Base-by-base conservation (phyloP, 2,888 invertebrate species). In the Machimus atricapillus region DNA sequence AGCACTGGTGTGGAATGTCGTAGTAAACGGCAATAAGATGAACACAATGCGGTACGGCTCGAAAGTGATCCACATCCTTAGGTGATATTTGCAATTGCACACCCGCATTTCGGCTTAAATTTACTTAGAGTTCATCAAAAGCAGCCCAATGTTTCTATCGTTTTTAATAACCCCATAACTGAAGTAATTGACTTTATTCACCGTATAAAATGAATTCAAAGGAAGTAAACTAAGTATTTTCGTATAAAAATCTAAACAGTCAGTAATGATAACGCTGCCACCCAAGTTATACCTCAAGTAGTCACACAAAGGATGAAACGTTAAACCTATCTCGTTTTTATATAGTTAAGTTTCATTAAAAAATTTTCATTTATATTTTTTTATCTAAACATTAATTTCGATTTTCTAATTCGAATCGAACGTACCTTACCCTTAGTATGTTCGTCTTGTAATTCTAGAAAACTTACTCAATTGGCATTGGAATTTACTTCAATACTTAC, bases 161-260 rank as follows among this genome's bases (percentile, higher is more conserved):
- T 4, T 19, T 56, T 19, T 7, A 58, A 56, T 16, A 16, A 7
- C 1, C 9, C 19, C 8, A 58, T 19, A 78, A 46, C 56, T n/a
- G 7, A 31, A 81, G 56, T 81, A 56, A 46, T 56, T 81, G 81
- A 81, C 56, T 81, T 81, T 81, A 81, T 3, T 46, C 56, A 56
- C 14, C 12, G 12, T 66, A 27, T 66, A 66, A 66, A 66, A 27
- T 6, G 19, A 66, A 23, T 66, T 66, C 2, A 81, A 56, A 81
- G 34, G 27, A 34, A 81, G n/a, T 31, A 27, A 81, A 81, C 56
- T 81, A 81, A 81, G 56, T 56, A 5, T 58, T 46, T 56, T 34
- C 81, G 81, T 81, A 81, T 81, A 81, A 81, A 81, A 81, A 56
- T 81, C 81, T 34, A 81, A 52, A 66, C 66, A 66, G 66, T 66